Evolutionary conservation across 2,797 vertebrate species (phyloP), one percentile per base, ranked within the genome.

Genomic region (Lates japonicus): DNA sequence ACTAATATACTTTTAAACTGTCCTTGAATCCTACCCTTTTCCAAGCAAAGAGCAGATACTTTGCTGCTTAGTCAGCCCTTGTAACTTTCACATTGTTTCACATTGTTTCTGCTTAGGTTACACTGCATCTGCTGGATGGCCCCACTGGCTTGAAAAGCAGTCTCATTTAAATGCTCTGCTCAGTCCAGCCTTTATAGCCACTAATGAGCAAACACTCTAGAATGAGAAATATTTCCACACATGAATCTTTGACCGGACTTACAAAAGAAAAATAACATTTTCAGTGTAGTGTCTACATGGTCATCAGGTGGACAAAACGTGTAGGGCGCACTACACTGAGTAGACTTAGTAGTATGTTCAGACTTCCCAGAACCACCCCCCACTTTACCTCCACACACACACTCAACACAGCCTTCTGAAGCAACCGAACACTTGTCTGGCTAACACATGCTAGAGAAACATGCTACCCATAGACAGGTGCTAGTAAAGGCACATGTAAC

Each of bases 171-270:
- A 46, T 0, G 16, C 54, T 7, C 8, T 39, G 7, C 39, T 51
- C 46, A 62, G 49, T 44, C 19, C 59, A 42, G 7, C n/a, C 17
- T 48, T 7, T 12, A 0, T n/a, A 11, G 17, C 2, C 5, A 44
- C 22, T 52, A 25, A 76, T 19, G 33, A 37, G 54, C 46, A 60
- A 60, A 7, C 7, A 2, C 17, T 46, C n/a, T 25, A 14, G 33
- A 10, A 65, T 64, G 25, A 67, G 5, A 33, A 10, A 37, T 3
- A 13, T 62, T 25, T 11, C n/a, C 6, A 10, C 14, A 44, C 29
- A 29, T 69, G 13, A 20, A 3, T 49, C 9, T 49, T 29, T 61
- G 33, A n/a, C 31, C n/a, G 55, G 41, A 46, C 20, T 72, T 79
- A 5, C 7, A 60, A 59, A 65, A 51, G 20, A 33, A 55, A 42